Evolutionary conservation across 1,140 invertebrate species (phyloP).

Genomic region (Diorhabda elongata): DNA sequence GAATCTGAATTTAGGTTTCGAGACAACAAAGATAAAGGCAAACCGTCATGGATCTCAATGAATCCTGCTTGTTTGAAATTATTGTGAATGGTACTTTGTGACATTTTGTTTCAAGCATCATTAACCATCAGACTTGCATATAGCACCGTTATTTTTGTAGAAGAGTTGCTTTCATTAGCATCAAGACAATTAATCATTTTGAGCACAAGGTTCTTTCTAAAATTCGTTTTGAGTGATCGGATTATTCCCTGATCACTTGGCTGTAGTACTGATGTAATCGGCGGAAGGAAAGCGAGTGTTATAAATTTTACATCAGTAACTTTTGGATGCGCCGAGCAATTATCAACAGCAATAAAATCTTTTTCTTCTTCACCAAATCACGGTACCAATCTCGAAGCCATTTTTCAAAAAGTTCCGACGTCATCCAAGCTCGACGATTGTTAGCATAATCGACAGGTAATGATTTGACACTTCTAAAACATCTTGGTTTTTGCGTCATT

Average conservation of each 20-base stretch:
- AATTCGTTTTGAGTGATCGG: constrained; percentile 36
- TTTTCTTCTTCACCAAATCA: constrained; percentile 20
- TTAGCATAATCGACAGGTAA: constrained; percentile 39
- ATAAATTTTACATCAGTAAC: constrained; percentile 25
- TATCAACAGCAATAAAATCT: constrained; percentile 31
- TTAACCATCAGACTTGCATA: constrained; percentile 36
- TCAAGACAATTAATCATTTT: too few species aligned
- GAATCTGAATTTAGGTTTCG: constrained; percentile 34
- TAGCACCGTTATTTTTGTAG: constrained; percentile 33
- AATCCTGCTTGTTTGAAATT: too few species aligned
- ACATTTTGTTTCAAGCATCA: too few species aligned
- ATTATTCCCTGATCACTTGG: constrained; percentile 29
- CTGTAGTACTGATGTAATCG: constrained; percentile 24
- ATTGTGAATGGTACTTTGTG: too few species aligned
- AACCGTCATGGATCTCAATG: constrained; percentile 23
- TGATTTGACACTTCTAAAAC: constrained; percentile 42
- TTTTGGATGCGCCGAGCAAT: constrained; percentile 28
- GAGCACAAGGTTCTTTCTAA: constrained; percentile 34
- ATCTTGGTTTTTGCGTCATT: constrained; percentile 45
- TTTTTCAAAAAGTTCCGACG: constrained; percentile 26
- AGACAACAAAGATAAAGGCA: constrained; percentile 31
- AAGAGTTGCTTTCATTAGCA: constrained; percentile 21
- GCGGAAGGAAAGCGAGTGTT: constrained; percentile 22
- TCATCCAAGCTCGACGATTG: constrained; percentile 50
- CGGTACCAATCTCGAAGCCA: constrained; percentile 22